Conservation (phyloP, 1,140 invertebrate species). For the Drosophila orosa region DNA sequence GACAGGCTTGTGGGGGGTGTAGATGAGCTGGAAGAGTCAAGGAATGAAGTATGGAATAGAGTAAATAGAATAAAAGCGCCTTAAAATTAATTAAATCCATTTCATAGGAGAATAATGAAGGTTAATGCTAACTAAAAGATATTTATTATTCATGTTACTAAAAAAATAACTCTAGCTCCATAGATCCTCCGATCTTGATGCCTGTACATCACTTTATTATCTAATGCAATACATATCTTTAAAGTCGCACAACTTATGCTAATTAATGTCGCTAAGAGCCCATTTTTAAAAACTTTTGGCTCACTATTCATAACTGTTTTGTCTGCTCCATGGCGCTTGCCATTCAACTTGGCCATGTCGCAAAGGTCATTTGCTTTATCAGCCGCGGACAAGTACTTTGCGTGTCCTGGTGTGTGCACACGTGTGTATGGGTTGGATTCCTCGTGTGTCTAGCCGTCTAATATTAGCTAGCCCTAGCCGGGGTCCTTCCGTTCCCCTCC, state of each 20-base stretch:
- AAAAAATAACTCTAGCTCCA: not conserved
- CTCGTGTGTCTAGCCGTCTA: conserved; percentile 68
- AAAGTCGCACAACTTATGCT: not conserved
- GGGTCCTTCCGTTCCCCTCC: conserved; percentile 10
- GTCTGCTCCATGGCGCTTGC: conserved; percentile 32
- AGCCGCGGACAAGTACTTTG: conserved; percentile 50
- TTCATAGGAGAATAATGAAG: not conserved
- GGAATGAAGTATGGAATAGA: not conserved
- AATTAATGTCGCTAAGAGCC: not conserved
- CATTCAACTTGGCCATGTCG: conserved; percentile 63
- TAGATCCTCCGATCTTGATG: not conserved
- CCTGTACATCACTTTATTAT: not conserved
- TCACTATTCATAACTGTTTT: conserved; percentile 19
- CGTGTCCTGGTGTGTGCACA: conserved; percentile 44
- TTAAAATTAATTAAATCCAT: not conserved
- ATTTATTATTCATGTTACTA: not conserved
- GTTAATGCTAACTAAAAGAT: not conserved
- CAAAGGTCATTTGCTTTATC: conserved; percentile 75
- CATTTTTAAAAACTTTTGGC: conserved; percentile 15
- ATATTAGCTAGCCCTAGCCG: conserved; percentile 65
- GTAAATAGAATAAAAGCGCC: not conserved
- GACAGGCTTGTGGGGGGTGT: conserved; percentile 86
- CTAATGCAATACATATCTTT: not conserved
- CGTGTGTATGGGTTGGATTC: conserved; percentile 26
- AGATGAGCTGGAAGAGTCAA: conserved; percentile 69